phyloP scores from a whole-genome alignment of 1,140 invertebrate species.

The Cylas formicarius region DNA sequence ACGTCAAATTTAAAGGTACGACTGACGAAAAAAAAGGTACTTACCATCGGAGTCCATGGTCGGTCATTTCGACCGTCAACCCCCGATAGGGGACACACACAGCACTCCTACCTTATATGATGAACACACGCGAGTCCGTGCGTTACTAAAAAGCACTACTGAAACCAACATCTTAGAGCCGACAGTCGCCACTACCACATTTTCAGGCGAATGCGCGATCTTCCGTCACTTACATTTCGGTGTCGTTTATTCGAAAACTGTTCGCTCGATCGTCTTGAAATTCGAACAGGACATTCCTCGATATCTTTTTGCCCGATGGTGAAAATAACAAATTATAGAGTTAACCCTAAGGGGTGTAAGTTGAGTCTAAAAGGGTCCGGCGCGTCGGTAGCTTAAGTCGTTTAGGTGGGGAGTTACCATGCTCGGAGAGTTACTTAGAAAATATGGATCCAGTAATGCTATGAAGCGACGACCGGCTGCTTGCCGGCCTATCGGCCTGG shows the following conservation, averaged over 20 bases:
- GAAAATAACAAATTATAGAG: constrained; percentile 6
- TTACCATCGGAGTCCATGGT: constrained; percentile 39
- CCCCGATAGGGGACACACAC: constrained; percentile 29
- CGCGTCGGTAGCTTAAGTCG: constrained; percentile 23
- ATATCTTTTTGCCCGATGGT: not conserved
- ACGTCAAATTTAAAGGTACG: too few relatives aligned
- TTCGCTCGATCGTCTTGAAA: constrained; percentile 15
- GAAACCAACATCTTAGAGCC: constrained; percentile 31
- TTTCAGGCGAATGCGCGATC: constrained; percentile 26
- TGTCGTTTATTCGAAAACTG: constrained; percentile 11
- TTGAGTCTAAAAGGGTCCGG: constrained; percentile 10
- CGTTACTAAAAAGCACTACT: constrained; percentile 38
- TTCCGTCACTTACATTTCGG: constrained; percentile 20
- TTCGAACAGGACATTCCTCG: constrained; percentile 7
- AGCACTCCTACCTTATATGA: constrained; percentile 32
- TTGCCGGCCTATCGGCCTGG: constrained; percentile 38
- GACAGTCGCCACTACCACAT: constrained; percentile 28
- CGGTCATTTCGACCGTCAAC: constrained; percentile 35
- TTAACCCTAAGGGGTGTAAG: constrained; percentile 10
- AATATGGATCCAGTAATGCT: constrained; percentile 41
- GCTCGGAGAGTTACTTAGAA: constrained; percentile 28
- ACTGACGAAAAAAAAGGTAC: constrained; percentile 13
- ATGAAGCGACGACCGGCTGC: constrained; percentile 40
- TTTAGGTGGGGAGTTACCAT: constrained; percentile 29
- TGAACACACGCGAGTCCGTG: constrained; percentile 36